Base-by-base conservation (phyloP, 2,888 invertebrate species). In the Reticulitermes lucifugus region DNA sequence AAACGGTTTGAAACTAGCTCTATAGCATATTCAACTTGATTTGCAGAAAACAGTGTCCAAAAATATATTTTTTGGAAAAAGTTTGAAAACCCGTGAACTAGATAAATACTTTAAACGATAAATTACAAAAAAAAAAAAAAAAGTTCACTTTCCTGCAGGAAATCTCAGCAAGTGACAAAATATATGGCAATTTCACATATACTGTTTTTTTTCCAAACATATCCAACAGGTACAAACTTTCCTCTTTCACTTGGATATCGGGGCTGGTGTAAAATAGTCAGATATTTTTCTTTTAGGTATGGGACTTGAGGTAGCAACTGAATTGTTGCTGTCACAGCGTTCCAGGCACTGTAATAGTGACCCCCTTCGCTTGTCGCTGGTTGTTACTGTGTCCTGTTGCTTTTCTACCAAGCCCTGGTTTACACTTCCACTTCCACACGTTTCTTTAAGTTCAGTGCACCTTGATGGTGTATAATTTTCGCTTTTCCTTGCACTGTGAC, bases 211-310 rank as follows among this genome's bases (percentile, higher is more conserved):
- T 55, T 18, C 18, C 5, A 55, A 55, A 55, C 7, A 55, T 14
- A 55, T 12, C 18, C 14, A 55, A 14, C 5, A 55, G 55, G 18
- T 55, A 18, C 12, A 71, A 25, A 25, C 46, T 46, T 46, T 12
- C n/a, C 12, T 43, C n/a, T 21, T 77, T 79, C 14, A 79, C 55
- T 55, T 29, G 21, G 43, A n/a, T 51, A 29, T 79, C 2, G 79
- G 46, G n/a, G 12, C 14, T n/a, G 79, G 2, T 18, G 79, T 18
- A 43, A 79, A 79, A 55, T 79, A 79, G 43, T 79, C 79, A n/a
- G 79, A 79, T 22, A 79, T 79, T n/a, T 79, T 79, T 79, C 79
- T 79, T 43, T 79, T 79, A 29, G 79, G 79, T 51, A 14, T 25
- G 3, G 79, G 46, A 25, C 79, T 55, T 51, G 51, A n/a, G 55